Evolutionary conservation across 2,888 invertebrate species (phyloP), one percentile per base, ranked within the genome.

Genomic region (Hirtodrosophila cameraria): DNA sequence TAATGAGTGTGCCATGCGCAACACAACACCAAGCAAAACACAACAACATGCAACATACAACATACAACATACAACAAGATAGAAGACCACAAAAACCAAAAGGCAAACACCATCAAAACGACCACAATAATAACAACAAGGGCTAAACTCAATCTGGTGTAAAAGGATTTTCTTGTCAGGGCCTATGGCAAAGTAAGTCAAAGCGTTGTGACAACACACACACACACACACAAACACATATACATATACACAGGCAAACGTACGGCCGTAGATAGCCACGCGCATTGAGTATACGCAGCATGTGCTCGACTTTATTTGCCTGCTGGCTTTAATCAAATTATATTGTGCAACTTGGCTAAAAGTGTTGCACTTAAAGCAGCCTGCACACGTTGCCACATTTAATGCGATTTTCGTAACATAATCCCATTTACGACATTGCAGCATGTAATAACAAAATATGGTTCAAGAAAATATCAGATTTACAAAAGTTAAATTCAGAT

Each of bases 91-190:
- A 55, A 15, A 60, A 33, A 54, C 43, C 43, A 63, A 53, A 57
- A 42, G 38, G 39, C 38, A 62, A n/a, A 27, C 54, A 66, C 18
- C 31, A 59, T 30, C 35, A 58, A 36, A 61, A 25, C 45, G 35
- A 49, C 46, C 43, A 27, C 38, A 55, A 48, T 31, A 50, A 15
- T 27, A 55, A 39, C 54, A 71, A 59, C 67, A 69, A 59, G 46
- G 60, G 31, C 45, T 52, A 66, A 76, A 53, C 74, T 65, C 74
- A 74, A 76, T 76, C 41, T 79, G 77, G 48, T 59, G 77, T 86
- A 82, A 82, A 82, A 82, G 82, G 82, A 82, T 82, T 82, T 82
- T 61, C 86, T 84, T 82, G 86, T 82, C 67, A 62, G 50, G 45
- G 74, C 74, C 74, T 62, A 38, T 62, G 45, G 71, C 76, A 61